A percentile compares a stretch with the other conserved stretches of the same genome.
Evolutionary conservation across 2,797 vertebrate genomes (phyloP).

Genomic region (Ctenopoma kingsleyae): DNA sequence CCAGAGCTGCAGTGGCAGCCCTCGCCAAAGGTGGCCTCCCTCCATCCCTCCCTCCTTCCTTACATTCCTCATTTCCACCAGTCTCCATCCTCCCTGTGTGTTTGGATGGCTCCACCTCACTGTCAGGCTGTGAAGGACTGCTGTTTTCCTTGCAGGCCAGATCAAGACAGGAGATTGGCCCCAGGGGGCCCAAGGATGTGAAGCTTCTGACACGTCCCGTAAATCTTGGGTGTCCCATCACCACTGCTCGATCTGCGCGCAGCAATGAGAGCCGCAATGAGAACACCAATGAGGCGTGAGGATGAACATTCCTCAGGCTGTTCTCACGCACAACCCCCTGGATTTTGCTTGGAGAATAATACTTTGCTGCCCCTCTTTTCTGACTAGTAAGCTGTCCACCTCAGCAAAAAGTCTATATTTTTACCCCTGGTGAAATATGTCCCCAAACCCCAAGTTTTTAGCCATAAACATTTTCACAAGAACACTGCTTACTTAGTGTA

Average conservation of each 20-base stretch:
- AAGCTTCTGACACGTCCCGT: constrained; percentile 81
- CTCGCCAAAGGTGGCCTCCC: constrained; percentile 75
- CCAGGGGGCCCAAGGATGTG: constrained; percentile 77
- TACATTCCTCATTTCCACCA: constrained; percentile 75
- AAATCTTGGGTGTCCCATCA: constrained; percentile 84
- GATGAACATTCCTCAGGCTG: constrained; percentile 84
- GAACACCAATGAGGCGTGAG: constrained; percentile 86
- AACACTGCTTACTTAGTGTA: constrained; percentile 56
- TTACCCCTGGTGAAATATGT: constrained; percentile 49
- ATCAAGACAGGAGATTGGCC: constrained; percentile 83
- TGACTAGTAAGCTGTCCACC: constrained; percentile 58
- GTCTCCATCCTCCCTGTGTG: constrained; percentile 69
- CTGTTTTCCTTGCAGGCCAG: constrained; percentile 81
- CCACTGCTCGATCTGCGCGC: constrained; percentile 66
- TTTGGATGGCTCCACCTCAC: constrained; percentile 81
- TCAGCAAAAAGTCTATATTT: constrained; percentile 61
- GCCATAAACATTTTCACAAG: constrained; percentile 65
- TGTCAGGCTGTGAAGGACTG: constrained; percentile 81
- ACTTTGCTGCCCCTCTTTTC: constrained; percentile 54
- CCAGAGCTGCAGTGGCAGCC: constrained; percentile 57
- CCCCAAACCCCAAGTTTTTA: constrained; percentile 41
- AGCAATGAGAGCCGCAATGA: constrained; percentile 54
- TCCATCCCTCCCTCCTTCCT: constrained; percentile 53
- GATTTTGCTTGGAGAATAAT: constrained; percentile 67
- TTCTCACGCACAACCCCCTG: constrained; percentile 72